Conservation (phyloP, 2,888 invertebrate genomes). For the Orthosia gothica region DNA sequence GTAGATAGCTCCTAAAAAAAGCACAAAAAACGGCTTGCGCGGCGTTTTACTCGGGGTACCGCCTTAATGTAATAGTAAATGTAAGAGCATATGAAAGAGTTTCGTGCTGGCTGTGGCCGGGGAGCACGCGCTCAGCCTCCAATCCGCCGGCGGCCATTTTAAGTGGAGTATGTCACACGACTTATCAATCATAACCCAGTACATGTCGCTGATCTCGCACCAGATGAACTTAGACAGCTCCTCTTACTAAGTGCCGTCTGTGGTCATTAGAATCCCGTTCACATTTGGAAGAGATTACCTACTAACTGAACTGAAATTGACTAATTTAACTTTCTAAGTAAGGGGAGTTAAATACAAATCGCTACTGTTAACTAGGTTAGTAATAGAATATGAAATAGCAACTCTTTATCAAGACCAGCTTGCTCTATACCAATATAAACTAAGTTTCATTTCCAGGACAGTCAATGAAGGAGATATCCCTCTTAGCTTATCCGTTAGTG, state of each 20-base stretch:
- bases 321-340: constrained; percentile 1
- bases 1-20: too few relatives aligned
- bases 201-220: constrained; percentile 50
- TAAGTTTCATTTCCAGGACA: neutral
- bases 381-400: constrained; percentile 15
- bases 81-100: constrained; percentile 79
- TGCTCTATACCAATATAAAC: constrained; percentile 13
- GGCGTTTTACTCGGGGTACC: too few relatives aligned
- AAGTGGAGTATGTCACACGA: constrained; percentile 87
- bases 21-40: too few relatives aligned
- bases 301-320: neutral
- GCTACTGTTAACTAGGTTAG: constrained; percentile 1
- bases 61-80: constrained; percentile 82
- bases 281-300: neutral
- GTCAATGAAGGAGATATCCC: constrained; percentile 15
- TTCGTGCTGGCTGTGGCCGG: constrained; percentile 78
- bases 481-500: constrained; percentile 11
- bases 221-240: constrained; percentile 31
- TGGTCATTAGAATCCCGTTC: constrained; percentile 8
- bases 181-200: constrained; percentile 82
- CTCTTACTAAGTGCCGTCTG: constrained; percentile 15
- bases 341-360: neutral
- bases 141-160: constrained; percentile 70
- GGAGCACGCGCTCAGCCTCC: constrained; percentile 70
- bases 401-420: constrained; percentile 12